phyloP scores from a whole-genome alignment of 2,113 vertebrate species.

The Rhynchomys soricoides region DNA sequence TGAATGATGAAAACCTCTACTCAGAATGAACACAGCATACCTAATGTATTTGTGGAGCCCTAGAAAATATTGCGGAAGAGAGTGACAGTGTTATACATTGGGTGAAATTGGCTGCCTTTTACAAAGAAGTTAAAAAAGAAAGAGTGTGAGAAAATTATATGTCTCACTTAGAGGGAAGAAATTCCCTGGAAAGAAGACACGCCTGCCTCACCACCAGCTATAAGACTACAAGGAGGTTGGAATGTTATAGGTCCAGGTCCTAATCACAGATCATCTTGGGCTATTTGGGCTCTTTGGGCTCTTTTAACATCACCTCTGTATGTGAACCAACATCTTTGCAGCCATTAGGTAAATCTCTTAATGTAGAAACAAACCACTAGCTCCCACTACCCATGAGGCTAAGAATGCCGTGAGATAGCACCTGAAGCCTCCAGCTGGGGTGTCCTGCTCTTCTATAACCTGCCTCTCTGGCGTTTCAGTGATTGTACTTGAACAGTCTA shows the following conservation, averaged over 20 bases:
- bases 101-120: not conserved
- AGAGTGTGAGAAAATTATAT: not conserved
- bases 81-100: not conserved
- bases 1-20: not conserved
- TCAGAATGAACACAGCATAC: not conserved
- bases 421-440: not conserved
- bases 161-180: not conserved
- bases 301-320: not conserved
- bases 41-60: not conserved
- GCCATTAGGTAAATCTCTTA: not conserved
- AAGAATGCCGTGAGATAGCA: not conserved
- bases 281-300: not conserved
- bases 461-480: not conserved
- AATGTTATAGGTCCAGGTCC: no score
- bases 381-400: not conserved
- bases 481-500: not conserved
- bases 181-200: no score
- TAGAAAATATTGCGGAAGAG: not conserved
- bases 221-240: no score
- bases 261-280: not conserved
- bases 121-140: not conserved
- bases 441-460: not conserved
- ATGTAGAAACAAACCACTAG: not conserved
- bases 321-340: not conserved
- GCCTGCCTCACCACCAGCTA: no score